Evolutionary conservation across 2,113 vertebrate species (phyloP), one percentile per base, ranked within the genome.

Genomic region (Polypterus bichir): DNA sequence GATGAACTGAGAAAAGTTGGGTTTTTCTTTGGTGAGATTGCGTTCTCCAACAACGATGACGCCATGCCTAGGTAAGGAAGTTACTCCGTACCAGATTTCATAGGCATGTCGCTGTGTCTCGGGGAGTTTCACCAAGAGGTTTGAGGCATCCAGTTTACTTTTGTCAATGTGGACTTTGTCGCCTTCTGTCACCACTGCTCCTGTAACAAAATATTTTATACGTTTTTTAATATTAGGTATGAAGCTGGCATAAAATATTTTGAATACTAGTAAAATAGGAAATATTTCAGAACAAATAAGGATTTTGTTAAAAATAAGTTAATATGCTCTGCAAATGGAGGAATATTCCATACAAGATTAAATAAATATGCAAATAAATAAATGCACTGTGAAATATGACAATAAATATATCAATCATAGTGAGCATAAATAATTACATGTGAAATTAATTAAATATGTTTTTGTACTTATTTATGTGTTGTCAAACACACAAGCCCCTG

Each of bases 31-130:
- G 45, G 91, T 91, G 65, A 95, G 11, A 0, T 91, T 92, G 75
- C 81, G 80, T 67, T 96, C 89, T 57, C 89, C 89, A 11, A 87
- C 83, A 53, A 86, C 46, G 46, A 97, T 83, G 57, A 79, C 66
- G 1, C 91, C 92, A 27, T 91, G 84, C 0, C 69, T 76, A 10
- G 91, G 92, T 67, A 95, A 77, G 49, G 76, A 81, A 2, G 70
- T 79, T 63, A 97, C 86, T 71, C 91, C 86, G 76, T 88, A 94
- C 91, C 92, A 94, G 52, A 92, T 85, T 71, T 97, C 91, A 58
- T 85, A 83, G n/a, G 74, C 72, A 62, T 81, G 77, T 1, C 73
- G 75, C 51, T 87, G 83, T 9, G 77, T 67, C 3, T 79, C 74
- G 3, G 90, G 81, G 61, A 93, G 72, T 71, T 89, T 91, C 47